phyloP scores from a whole-genome alignment of 2,113 vertebrate species.

The Sisor rabdophorus region DNA sequence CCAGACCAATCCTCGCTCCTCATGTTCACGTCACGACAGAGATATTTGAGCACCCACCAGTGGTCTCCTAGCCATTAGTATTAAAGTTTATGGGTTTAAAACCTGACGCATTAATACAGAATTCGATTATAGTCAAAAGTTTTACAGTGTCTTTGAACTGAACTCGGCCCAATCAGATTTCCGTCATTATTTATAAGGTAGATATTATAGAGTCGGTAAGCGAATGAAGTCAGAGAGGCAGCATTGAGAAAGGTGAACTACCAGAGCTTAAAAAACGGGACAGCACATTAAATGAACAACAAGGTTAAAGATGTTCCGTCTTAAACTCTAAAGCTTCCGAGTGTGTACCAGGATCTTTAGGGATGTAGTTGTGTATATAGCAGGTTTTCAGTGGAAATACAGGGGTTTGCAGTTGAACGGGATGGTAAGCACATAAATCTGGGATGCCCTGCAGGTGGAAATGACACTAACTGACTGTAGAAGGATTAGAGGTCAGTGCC shows the following conservation, averaged over 20 bases:
- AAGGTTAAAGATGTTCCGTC: not conserved
- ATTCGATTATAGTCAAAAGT: not conserved
- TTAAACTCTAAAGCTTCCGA: not conserved
- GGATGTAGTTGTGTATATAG: conserved; percentile 31
- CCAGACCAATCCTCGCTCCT: not conserved
- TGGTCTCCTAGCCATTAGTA: not conserved
- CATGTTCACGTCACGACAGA: not conserved
- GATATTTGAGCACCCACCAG: not conserved
- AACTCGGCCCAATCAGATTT: not conserved
- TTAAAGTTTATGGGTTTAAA: not conserved
- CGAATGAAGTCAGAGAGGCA: not conserved
- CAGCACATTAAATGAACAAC: not conserved
- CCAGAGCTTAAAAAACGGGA: not conserved
- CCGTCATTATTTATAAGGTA: not conserved
- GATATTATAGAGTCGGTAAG: not conserved
- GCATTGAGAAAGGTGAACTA: not conserved
- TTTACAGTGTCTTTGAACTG: not conserved
- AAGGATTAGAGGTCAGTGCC: conserved; percentile 66
- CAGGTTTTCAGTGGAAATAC: conserved; percentile 21
- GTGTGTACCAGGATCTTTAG: not conserved
- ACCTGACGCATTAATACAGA: not conserved
- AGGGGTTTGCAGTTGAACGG: conserved; percentile 15
- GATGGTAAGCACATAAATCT: conserved; percentile 70
- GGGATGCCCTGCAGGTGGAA: conserved; percentile 64
- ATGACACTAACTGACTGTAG: conserved; percentile 70